Conservation (phyloP, 2,113 vertebrate genomes). For the Misgurnus anguillicaudatus region DNA sequence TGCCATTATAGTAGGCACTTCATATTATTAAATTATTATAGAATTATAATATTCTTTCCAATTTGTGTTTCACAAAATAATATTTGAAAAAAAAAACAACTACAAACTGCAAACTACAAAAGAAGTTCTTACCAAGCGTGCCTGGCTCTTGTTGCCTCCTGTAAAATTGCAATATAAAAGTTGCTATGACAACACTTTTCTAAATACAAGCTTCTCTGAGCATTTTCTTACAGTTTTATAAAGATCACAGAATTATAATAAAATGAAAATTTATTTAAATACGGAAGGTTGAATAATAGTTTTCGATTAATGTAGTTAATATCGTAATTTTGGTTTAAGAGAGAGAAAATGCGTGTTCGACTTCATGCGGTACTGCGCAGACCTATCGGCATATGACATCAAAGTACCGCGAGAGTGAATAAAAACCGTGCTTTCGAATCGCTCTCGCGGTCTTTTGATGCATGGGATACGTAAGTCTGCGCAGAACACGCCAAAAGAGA, state of each 20-base stretch:
- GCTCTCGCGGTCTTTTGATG: too few species aligned
- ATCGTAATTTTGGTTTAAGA: not conserved
- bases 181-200: slow-evolving; percentile 28
- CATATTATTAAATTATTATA: too few species aligned
- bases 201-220: not conserved
- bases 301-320: not conserved
- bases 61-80: not conserved
- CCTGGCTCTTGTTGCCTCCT: slow-evolving; percentile 3
- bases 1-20: too few species aligned
- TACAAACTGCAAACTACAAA: not conserved
- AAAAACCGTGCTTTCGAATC: too few species aligned
- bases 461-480: too few species aligned
- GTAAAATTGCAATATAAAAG: not conserved
- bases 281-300: not conserved
- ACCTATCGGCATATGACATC: too few species aligned
- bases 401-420: too few species aligned
- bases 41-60: not conserved
- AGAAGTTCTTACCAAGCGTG: slow-evolving; percentile 17
- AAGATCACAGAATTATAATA: not conserved
- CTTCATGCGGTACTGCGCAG: too few species aligned
- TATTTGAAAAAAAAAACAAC: not conserved
- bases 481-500: not conserved
- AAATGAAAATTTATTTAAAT: not conserved
- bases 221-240: not conserved
- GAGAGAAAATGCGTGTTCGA: too few species aligned